Evolutionary conservation across 1,140 invertebrate genomes (phyloP), one percentile per base, ranked within the genome.

Genomic region (Drosophila pandora): DNA sequence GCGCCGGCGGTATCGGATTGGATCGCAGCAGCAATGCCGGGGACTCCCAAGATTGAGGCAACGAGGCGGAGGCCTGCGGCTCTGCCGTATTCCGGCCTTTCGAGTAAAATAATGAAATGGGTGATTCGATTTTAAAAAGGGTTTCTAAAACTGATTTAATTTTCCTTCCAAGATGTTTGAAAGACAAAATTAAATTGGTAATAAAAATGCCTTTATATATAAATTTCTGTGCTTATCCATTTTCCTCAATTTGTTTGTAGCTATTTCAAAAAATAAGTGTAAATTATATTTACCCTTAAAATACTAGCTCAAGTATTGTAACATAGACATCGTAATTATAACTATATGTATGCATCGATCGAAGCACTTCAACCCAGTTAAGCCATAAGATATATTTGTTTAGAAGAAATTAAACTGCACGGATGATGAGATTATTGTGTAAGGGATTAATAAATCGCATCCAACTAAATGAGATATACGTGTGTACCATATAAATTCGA

Each of bases 261-360:
- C 13, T 62, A 61, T 57, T 56, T 57, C 30, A 55, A 68, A 43
- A 21, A 69, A 12, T 49, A 69, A 76, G 41, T 84, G 76, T 79
- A 84, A 69, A 79, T 76, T 83, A 61, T 59, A 72, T 54, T 68
- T 49, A 57, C 54, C 57, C 54, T 17, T 56, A 28, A 65, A 79
- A 47, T 55, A 58, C 60, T 76, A 84, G 61, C 72, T 54, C 77
- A 81, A 78, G 82, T 87, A 85, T 85, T 85, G 81, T 85, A 85
- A 45, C 23, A 85, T 85, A 85, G 39, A 41, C 22, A 49, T 34
- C 71, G 9, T 47, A 73, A 37, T 34, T 47, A 72, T 39, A 60
- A 50, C 32, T 59, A 50, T 6, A 43, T 37, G 41, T 43, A 52
- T 52, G 39, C 32, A 9, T 41, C 37, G 1, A 47, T 3, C 21